phyloP scores from a whole-genome alignment of 2,113 vertebrate genomes.

The Plotosus lineatus region DNA sequence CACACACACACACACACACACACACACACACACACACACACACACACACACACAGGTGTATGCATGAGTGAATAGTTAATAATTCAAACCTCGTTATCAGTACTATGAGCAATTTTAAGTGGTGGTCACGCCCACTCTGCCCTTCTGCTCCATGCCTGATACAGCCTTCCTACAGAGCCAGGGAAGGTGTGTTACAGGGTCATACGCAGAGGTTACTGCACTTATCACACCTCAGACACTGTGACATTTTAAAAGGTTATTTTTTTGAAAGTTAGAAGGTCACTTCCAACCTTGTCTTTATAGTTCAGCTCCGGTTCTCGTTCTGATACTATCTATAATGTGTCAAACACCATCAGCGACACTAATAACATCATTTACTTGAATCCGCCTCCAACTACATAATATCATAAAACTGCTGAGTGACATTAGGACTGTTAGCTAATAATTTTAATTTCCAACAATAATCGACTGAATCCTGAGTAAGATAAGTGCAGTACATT shows the following conservation, averaged over 20 bases:
- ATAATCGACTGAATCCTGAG: neutral
- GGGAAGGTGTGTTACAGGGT: neutral
- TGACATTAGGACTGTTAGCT: neutral
- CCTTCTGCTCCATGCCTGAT: neutral
- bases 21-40: neutral
- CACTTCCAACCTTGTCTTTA: neutral
- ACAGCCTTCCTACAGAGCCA: neutral
- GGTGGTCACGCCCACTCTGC: neutral
- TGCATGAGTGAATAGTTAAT: conserved; percentile 16
- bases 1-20: neutral
- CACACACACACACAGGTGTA: conserved; percentile 22
- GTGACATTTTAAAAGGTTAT: neutral
- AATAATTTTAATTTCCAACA: neutral
- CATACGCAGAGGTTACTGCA: neutral
- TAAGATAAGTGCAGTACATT: neutral
- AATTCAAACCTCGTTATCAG: neutral
- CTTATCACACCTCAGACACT: neutral
- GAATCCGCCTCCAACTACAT: neutral
- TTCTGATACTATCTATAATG: neutral
- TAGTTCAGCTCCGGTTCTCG: neutral
- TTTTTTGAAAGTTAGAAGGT: neutral
- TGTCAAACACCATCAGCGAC: neutral
- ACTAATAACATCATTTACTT: neutral
- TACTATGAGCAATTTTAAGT: neutral
- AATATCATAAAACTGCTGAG: neutral